Conservation (phyloP, 1,140 invertebrate genomes). For the Nylanderia fulva region DNA sequence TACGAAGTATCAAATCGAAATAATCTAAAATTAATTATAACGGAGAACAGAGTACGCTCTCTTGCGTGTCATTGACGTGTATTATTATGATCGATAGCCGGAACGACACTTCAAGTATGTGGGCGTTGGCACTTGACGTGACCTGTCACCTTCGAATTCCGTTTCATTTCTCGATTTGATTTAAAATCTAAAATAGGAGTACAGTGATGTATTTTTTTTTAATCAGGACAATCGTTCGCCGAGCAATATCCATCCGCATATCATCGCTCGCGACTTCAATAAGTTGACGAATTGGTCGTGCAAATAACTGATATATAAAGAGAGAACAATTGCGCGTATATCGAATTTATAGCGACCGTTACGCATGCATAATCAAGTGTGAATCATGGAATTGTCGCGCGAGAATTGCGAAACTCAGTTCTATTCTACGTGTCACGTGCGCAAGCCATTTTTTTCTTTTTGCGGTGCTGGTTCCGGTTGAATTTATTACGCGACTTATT, state of each 20-base stretch:
- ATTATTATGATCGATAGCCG: conserved; percentile 69
- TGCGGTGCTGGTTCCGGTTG: conserved; percentile 62
- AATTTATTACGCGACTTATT: conserved; percentile 37
- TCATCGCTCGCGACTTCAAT: not conserved
- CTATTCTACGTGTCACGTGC: conserved; percentile 34
- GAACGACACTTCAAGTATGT: conserved; percentile 69
- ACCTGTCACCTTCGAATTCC: conserved; percentile 71
- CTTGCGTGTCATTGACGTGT: conserved; percentile 63
- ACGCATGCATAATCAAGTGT: conserved; percentile 65
- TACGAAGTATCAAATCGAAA: not conserved
- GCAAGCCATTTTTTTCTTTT: conserved; percentile 10
- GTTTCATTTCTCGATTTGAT: conserved; percentile 7
- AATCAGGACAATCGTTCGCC: not conserved
- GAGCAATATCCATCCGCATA: not conserved
- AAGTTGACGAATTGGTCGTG: too few species aligned
- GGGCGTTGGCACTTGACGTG: conserved; percentile 68
- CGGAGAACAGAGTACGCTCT: conserved; percentile 22
- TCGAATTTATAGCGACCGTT: conserved; percentile 64
- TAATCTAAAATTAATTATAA: conserved; percentile 22
- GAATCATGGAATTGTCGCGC: conserved; percentile 72
- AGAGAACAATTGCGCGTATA: conserved; percentile 3
- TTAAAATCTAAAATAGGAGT: conserved; percentile 15
- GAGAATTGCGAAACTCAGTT: conserved; percentile 66
- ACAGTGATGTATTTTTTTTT: conserved; percentile 1
- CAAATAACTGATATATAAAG: too few species aligned